phyloP scores from a whole-genome alignment of 2,888 invertebrate species.

The Autographa pulchrina region DNA sequence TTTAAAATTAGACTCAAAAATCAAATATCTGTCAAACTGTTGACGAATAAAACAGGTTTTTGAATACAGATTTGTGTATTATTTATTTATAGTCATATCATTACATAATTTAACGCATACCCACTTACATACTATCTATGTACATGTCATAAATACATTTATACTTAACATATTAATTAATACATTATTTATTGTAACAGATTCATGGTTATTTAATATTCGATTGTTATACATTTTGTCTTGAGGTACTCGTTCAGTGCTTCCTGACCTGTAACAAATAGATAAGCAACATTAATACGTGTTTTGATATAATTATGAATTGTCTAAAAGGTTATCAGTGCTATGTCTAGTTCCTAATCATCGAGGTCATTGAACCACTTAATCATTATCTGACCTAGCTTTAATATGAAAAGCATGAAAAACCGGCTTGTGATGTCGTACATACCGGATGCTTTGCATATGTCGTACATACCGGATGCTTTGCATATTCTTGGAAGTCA shows the following conservation, averaged over 20 bases:
- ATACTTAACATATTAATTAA: slow-evolving; percentile 23
- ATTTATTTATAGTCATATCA: slow-evolving; percentile 37
- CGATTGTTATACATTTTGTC: slow-evolving; percentile 98
- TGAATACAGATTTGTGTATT: slow-evolving; percentile 26
- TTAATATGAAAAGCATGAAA: no score
- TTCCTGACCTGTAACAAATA: slow-evolving; percentile 92
- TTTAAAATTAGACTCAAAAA: neutral
- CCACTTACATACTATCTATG: slow-evolving; percentile 50
- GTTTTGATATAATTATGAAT: neutral
- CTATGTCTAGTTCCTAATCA: neutral
- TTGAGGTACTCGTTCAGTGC: slow-evolving; percentile 98
- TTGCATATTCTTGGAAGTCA: no score
- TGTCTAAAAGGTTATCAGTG: slow-evolving; percentile 11
- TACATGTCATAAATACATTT: slow-evolving; percentile 51
- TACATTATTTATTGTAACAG: slow-evolving; percentile 25
- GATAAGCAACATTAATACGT: slow-evolving; percentile 5
- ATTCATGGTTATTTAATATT: slow-evolving; percentile 91
- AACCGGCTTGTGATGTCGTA: no score
- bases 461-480: no score
- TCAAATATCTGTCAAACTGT: neutral
- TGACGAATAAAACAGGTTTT: slow-evolving; percentile 20
- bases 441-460: no score
- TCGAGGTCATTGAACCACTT: neutral
- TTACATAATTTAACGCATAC: neutral
- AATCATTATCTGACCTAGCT: slow-evolving; percentile 4